A percentile compares a stretch with the other conserved stretches of the same genome.
These are phyloP conservation scores for Dicaeum eximium DNA, from an alignment of 2,113 vertebrate species.

Conservation along the genomic window DNA sequence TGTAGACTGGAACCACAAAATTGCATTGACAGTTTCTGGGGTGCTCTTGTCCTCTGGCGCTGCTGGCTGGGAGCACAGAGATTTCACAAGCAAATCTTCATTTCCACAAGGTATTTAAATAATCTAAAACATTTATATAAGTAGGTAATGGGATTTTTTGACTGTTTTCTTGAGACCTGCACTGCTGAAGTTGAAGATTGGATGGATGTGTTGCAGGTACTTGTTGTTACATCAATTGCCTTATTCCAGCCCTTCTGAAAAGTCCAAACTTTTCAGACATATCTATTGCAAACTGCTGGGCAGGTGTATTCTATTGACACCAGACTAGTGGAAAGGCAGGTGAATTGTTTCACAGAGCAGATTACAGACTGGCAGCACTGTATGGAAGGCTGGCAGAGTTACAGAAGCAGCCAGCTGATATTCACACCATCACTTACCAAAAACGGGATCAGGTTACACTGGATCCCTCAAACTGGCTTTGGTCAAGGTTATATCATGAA, in stretches of 20 bases:
- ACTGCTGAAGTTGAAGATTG: neutral
- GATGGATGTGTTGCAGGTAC: neutral
- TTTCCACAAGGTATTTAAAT: neutral
- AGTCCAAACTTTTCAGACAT: neutral
- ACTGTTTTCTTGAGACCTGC: neutral
- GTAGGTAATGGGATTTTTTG: neutral
- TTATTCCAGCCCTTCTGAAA: neutral
- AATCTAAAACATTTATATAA: neutral
- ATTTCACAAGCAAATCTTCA: neutral
- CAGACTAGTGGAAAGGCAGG: neutral
- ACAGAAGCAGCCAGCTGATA: neutral
- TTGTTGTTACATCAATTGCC: neutral
- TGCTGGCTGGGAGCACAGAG: neutral
- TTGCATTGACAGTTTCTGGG: neutral
- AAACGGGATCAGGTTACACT: neutral
- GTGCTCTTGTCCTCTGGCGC: neutral
- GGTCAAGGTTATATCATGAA: neutral
- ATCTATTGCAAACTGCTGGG: neutral
- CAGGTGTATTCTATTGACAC: neutral
- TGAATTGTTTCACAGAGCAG: neutral
- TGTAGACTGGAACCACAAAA: neutral
- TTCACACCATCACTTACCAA: neutral
- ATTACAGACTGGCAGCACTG: neutral
- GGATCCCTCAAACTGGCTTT: slow-evolving; percentile 10
- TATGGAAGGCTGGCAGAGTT: neutral